A percentile compares a stretch with the other conserved stretches of the same genome.
Evolutionary conservation across 2,797 vertebrate genomes (phyloP).

Genomic region (Hylomyscus alleni): DNA sequence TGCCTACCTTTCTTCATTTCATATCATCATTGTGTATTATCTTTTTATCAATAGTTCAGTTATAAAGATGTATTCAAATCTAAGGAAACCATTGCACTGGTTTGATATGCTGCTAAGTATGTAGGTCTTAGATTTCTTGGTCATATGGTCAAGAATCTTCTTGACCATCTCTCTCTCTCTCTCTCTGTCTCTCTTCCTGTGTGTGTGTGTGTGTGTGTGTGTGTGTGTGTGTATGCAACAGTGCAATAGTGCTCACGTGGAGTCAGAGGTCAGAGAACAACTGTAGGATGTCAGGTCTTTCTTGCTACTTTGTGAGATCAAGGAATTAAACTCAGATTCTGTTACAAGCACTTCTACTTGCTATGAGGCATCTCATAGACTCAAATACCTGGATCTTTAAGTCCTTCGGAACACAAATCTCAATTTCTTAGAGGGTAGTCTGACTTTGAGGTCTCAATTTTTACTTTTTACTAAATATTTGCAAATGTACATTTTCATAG

Average conservation of each 20-base stretch:
- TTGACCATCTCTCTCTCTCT: neutral
- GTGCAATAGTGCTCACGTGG: neutral
- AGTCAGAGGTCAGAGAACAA: neutral
- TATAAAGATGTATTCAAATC: neutral
- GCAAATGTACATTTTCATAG: neutral
- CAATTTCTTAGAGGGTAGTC: neutral
- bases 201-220: neutral
- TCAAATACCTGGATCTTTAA: neutral
- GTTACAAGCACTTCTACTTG: neutral
- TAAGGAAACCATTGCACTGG: neutral
- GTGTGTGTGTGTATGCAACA: neutral
- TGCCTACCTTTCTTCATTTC: neutral
- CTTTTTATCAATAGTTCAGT: neutral
- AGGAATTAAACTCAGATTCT: neutral
- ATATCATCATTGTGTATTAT: neutral
- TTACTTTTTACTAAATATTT: neutral
- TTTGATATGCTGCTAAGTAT: too few relatives aligned
- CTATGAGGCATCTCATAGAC: neutral
- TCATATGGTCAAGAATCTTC: neutral
- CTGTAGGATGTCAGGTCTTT: neutral
- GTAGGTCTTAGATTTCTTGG: too few relatives aligned
- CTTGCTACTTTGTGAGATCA: neutral
- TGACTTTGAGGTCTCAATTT: neutral
- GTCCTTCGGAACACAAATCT: neutral
- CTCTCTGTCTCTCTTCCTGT: neutral